Conservation (phyloP, 2,888 invertebrate genomes). For the Dicyrtoma fusca region DNA sequence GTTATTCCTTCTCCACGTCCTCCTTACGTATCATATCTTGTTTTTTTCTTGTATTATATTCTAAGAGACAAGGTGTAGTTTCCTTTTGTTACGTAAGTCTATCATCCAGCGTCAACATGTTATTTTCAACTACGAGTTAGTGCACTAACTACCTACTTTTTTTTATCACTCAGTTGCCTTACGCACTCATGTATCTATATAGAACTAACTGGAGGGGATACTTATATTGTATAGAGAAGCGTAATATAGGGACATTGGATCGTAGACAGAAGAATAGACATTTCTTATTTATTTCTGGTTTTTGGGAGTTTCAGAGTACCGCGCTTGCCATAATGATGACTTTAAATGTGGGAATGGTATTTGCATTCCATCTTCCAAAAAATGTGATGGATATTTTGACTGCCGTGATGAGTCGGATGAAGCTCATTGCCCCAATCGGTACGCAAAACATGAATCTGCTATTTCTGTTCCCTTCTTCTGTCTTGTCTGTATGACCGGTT, state of each 20-base stretch:
- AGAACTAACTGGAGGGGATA: too few species aligned
- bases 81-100: too few species aligned
- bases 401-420: slow-evolving; percentile 84
- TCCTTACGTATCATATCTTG: not conserved
- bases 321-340: slow-evolving; percentile 83
- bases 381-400: slow-evolving; percentile 89
- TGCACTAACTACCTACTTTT: too few species aligned
- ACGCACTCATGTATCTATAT: too few species aligned
- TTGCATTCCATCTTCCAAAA: slow-evolving; percentile 84
- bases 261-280: not conserved
- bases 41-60: not conserved
- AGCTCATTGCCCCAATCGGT: slow-evolving; percentile 66
- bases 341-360: slow-evolving; percentile 82
- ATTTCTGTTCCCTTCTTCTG: not conserved
- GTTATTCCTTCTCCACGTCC: not conserved
- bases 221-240: too few species aligned
- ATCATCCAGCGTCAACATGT: too few species aligned
- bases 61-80: too few species aligned
- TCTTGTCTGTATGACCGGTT: too few species aligned
- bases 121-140: too few species aligned
- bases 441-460: too few species aligned
- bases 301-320: slow-evolving; percentile 69
- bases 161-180: too few species aligned
- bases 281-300: slow-evolving; percentile 3
- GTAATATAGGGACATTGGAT: too few species aligned